Conservation (phyloP, 2,888 invertebrate genomes). For the Balanococcus diminutus region DNA sequence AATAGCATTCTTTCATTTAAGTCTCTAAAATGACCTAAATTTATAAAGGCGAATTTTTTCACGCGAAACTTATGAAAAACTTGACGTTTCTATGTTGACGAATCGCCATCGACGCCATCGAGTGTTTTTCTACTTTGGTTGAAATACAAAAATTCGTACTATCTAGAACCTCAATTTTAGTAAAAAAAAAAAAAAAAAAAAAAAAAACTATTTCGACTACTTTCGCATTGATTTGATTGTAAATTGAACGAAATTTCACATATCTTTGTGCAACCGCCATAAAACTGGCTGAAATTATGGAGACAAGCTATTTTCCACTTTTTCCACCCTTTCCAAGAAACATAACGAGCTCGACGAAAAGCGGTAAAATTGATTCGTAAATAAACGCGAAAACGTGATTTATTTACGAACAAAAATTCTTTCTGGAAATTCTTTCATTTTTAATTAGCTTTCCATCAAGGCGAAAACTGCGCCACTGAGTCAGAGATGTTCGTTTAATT, state of each 20-base stretch:
- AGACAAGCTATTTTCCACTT: not conserved
- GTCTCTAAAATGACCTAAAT: not conserved
- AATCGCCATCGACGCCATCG: no score
- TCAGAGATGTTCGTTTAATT: constrained; percentile 4
- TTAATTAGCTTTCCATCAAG: constrained; percentile 28
- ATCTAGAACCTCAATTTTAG: no score
- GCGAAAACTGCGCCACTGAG: not conserved
- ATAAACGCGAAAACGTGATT: constrained; percentile 14
- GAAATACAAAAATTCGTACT: no score
- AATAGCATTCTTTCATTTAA: not conserved
- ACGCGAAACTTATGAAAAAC: not conserved
- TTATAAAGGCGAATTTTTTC: not conserved
- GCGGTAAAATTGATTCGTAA: not conserved
- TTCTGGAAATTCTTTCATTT: not conserved
- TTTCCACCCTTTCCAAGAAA: not conserved
- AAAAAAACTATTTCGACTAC: no score
- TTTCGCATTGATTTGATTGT: not conserved
- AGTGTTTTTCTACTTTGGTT: no score
- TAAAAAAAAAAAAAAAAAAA: no score
- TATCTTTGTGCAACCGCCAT: not conserved
- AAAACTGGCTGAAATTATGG: not conserved
- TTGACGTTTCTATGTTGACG: no score
- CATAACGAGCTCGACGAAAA: not conserved
- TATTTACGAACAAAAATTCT: constrained; percentile 1
- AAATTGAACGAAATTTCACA: not conserved